Evolutionary conservation across 2,113 vertebrate genomes (phyloP), one percentile per base, ranked within the genome.

Genomic region (Chloropsis hardwickii): DNA sequence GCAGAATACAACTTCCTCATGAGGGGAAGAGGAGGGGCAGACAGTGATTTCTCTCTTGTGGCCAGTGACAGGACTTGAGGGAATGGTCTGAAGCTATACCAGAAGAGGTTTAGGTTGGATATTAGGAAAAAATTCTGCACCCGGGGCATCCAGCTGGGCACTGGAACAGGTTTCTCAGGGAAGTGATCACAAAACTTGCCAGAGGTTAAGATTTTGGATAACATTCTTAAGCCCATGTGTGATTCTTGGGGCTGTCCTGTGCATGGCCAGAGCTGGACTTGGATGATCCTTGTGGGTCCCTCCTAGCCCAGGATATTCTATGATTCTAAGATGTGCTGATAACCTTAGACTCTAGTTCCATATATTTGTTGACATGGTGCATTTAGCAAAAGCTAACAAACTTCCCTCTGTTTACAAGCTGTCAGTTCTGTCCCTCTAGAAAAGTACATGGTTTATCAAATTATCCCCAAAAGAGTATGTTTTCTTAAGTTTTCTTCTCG

Each of bases 381-480:
- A 65, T 89, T 84, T 82, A 93, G 40, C n/a, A 94, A 70, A 93
- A 86, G 9, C 57, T 67, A 90, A 28, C 37, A 35, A 15, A 33
- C 4, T 76, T 70, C 25, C 29, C 56, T 64, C 21, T 56, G 2
- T 61, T 61, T 50, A 44, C 31, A 61, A 61, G 22, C n/a, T n/a
- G n/a, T n/a, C n/a, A n/a, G n/a, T n/a, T n/a, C n/a, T n/a, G n/a
- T n/a, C n/a, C n/a, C n/a, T n/a, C n/a, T n/a, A n/a, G n/a, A n/a
- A n/a, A n/a, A n/a, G 65, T 18, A 16, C 10, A 9, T 39, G 6
- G 8, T 40, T 88, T 50, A 70, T 42, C 39, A 74, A 78, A 71
- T 37, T 40, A 13, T 35, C 12, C 31, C 42, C 10, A 42, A 42
- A 76, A 11, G 4, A 35, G 5, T 8, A 14, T 13, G 9, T 33